Evolutionary conservation across 2,113 vertebrate genomes (phyloP), one percentile per base, ranked within the genome.

Genomic region (Atherinomorus stipes): DNA sequence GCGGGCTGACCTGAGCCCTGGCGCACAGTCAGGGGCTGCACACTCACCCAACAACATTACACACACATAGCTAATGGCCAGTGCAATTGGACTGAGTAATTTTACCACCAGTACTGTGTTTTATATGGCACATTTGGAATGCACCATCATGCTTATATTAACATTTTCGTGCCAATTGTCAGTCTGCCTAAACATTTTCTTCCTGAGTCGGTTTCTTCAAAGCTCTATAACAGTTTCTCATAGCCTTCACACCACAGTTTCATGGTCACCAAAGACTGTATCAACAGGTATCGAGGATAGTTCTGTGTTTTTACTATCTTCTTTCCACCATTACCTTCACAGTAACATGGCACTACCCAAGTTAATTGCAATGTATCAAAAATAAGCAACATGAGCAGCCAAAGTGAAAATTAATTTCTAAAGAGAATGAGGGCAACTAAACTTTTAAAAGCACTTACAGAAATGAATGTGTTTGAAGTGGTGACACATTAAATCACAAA

Each of bases 1-100:
- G 81, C 86, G 91, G 91, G 81, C 86, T 81, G 83, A 87, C 84
- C 83, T 65, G 78, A 86, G 74, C 53, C 53, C 78, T 88, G 88
- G 85, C 88, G 77, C 28, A 0, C 38, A 15, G 61, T 80, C 84
- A 79, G 64, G 18, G 45, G 57, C 67, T 50, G 64, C 69, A 51
- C 71, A 71, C 77, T 51, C 66, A 51, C 81, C 74, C 21, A 37
- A 66, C 67, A 67, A 65, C 78, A 60, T 77, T 69, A 80, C 68
- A 64, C 67, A 78, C 53, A 45, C 26, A 31, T 60, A 82, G 76
- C 40, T 71, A 51, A 70, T 60, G 31, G 72, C 70, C 86, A 84
- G 19, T 50, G 72, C 71, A 86, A 47, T 26, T 70, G 78, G 57
- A 68, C 76, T 68, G 82, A 80, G 75, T 70, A 37, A 81, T 78